Conservation (phyloP, 2,888 invertebrate genomes). For the Eristalis tenax region DNA sequence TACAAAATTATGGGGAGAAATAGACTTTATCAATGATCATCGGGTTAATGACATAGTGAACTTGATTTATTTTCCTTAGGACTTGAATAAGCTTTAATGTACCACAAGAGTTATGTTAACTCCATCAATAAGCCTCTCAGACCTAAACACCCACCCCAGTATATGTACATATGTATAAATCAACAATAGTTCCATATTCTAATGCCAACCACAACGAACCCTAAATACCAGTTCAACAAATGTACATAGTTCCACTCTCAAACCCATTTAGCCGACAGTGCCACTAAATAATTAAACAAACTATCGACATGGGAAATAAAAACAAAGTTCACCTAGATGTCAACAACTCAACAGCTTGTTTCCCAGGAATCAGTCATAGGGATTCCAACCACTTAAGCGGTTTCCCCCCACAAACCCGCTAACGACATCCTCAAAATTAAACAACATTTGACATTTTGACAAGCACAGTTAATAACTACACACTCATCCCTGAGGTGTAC, state of each 20-base stretch:
- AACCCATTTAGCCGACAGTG: background rate
- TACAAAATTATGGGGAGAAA: too few species aligned
- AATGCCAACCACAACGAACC: background rate
- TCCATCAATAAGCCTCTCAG: too few species aligned
- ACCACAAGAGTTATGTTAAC: too few species aligned
- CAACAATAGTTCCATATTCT: background rate
- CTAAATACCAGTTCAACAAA: background rate
- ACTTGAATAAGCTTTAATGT: too few species aligned
- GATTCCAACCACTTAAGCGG: background rate
- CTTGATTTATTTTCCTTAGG: too few species aligned
- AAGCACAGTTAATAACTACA: slow-evolving; percentile 46
- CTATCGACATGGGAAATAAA: background rate
- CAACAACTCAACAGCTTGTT: slow-evolving; percentile 11
- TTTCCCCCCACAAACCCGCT: background rate
- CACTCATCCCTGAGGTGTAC: slow-evolving; percentile 55
- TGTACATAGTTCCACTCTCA: background rate
- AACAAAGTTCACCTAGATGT: background rate
- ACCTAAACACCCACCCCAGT: too few species aligned
- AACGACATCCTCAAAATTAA: slow-evolving; percentile 4
- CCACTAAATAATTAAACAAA: slow-evolving; percentile 29
- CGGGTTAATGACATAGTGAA: too few species aligned
- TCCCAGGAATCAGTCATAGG: background rate
- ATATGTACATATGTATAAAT: too few species aligned
- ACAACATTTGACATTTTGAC: slow-evolving; percentile 43
- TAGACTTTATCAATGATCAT: too few species aligned